These are phyloP conservation scores for Alouatta caraya DNA, from an alignment of 2,797 vertebrate genomes.

Conservation along the genomic window DNA sequence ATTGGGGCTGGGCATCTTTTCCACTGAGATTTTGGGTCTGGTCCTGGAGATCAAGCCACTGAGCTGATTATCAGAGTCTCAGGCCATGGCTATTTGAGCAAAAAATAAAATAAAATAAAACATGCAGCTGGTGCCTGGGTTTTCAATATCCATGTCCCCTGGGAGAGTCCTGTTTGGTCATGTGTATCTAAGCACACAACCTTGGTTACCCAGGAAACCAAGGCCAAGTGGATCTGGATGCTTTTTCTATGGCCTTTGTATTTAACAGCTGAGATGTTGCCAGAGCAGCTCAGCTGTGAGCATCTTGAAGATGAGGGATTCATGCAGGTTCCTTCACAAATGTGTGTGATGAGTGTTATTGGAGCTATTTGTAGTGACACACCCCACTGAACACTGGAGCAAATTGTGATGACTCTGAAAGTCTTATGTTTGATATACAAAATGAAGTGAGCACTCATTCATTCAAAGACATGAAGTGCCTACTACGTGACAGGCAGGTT, in stretches of 20 bases:
- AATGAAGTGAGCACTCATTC: neutral
- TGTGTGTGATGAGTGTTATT: neutral
- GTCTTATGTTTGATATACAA: neutral
- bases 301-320: neutral
- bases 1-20: neutral
- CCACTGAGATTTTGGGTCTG: neutral
- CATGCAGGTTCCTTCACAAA: neutral
- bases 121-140: neutral
- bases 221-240: conserved; percentile 66
- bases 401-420: neutral
- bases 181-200: conserved; percentile 62
- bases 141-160: neutral
- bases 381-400: neutral
- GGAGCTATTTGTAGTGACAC: neutral
- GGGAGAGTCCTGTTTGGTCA: conserved; percentile 47
- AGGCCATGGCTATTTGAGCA: neutral
- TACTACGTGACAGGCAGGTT: neutral
- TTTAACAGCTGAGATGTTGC: neutral
- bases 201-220: conserved; percentile 78
- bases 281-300: neutral
- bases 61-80: neutral
- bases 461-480: neutral
- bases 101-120: neutral
- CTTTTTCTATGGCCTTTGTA: conserved; percentile 41
- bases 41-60: neutral